Percentiles rank a stretch among this genome's conserved stretches.
Evolutionary conservation across 2,888 invertebrate genomes (phyloP).

Genomic region (Corbicula japonica): DNA sequence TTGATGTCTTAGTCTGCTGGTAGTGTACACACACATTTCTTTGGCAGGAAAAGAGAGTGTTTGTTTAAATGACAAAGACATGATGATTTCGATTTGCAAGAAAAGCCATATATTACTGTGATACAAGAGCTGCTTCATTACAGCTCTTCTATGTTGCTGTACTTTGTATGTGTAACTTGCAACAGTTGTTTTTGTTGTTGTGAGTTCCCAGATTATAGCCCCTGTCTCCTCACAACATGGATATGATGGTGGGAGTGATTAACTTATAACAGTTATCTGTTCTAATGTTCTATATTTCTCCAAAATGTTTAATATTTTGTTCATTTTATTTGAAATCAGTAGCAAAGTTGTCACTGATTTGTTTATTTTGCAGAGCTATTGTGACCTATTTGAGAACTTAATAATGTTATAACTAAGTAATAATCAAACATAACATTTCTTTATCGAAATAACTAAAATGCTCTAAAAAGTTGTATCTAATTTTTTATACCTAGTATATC

Average conservation of each 20-base stretch:
- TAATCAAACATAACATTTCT: too few relatives aligned
- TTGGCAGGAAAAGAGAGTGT: not conserved
- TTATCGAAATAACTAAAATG: too few relatives aligned
- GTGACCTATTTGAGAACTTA: too few relatives aligned
- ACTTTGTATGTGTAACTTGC: not conserved
- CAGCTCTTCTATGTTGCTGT: constrained; percentile 18
- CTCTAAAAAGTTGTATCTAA: too few relatives aligned
- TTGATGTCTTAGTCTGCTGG: not conserved
- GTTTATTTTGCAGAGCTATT: too few relatives aligned
- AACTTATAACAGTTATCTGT: not conserved
- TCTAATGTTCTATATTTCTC: constrained; percentile 2
- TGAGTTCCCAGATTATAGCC: too few relatives aligned
- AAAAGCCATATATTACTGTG: constrained; percentile 14
- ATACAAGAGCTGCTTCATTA: constrained; percentile 15
- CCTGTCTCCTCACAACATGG: too few relatives aligned
- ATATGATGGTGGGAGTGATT: too few relatives aligned
- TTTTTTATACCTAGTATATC: too few relatives aligned
- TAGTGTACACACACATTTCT: not conserved
- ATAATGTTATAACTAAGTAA: too few relatives aligned
- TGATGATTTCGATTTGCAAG: not conserved
- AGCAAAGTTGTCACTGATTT: too few relatives aligned
- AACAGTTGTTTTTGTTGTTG: constrained; percentile 13
- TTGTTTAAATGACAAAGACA: not conserved
- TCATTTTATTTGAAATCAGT: not conserved
- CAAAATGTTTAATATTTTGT: not conserved